A percentile compares a stretch with the other conserved stretches of the same genome.
Evolutionary conservation across 2,888 invertebrate species (phyloP).

Genomic region (Spisula solida): DNA sequence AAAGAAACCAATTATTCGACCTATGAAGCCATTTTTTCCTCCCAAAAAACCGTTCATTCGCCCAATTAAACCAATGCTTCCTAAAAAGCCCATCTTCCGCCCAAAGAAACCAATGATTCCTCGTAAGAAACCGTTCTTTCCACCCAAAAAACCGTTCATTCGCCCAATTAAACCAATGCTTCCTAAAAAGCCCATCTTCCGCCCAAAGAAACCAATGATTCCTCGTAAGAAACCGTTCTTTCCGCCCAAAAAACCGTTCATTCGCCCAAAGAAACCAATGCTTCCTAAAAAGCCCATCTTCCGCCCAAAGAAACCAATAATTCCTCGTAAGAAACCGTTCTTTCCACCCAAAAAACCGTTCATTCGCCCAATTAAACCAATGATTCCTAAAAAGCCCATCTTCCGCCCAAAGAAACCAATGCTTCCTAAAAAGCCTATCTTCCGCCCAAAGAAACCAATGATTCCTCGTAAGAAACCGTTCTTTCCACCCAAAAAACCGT

Average conservation of each 20-base stretch:
- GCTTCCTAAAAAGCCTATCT: constrained; percentile 12
- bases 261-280: constrained; percentile 27
- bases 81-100: neutral
- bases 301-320: neutral
- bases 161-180: constrained; percentile 1
- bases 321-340: constrained; percentile 17
- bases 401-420: constrained; percentile 18
- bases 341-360: constrained; percentile 21
- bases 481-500: neutral
- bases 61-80: neutral
- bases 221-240: constrained; percentile 29
- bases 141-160: constrained; percentile 17
- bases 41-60: constrained; percentile 36
- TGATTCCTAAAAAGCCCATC: neutral
- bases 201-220: constrained; percentile 25
- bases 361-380: constrained; percentile 12
- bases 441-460: constrained; percentile 26
- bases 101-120: neutral
- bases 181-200: constrained; percentile 31
- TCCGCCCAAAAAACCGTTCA: neutral
- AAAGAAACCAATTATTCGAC: constrained; percentile 1
- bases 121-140: constrained; percentile 26
- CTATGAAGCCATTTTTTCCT: constrained; percentile 27
- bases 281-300: constrained; percentile 9
- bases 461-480: constrained; percentile 29